Evolutionary conservation across 2,888 invertebrate genomes (phyloP).

Genomic region (Hirudinaria manillensis): DNA sequence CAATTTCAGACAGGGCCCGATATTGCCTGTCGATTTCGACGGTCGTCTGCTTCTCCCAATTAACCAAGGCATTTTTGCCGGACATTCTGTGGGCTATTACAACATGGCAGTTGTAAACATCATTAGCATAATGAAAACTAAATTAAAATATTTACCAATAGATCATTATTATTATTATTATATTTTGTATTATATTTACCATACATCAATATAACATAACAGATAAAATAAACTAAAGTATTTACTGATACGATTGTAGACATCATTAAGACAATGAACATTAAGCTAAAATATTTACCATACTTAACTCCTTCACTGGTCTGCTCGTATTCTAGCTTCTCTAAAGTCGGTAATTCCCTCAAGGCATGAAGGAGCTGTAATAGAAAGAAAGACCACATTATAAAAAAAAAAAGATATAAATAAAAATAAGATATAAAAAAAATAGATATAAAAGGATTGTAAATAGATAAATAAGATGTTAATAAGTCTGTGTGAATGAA

Average conservation of each 20-base stretch:
- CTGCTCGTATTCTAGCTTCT: slow-evolving; percentile 43
- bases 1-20: slow-evolving; percentile 48
- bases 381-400: slow-evolving; percentile 37
- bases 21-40: slow-evolving; percentile 48
- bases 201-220: too few species aligned
- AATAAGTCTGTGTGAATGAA: neutral
- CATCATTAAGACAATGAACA: neutral
- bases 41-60: slow-evolving; percentile 48
- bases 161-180: too few species aligned
- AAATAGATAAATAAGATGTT: too few species aligned
- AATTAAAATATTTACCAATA: slow-evolving; percentile 39
- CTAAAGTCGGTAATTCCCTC: slow-evolving; percentile 41
- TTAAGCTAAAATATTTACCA: slow-evolving; percentile 38
- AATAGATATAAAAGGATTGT: too few species aligned
- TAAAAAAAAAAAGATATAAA: neutral
- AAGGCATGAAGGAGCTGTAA: slow-evolving; percentile 63
- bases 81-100: slow-evolving; percentile 48
- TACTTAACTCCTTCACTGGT: slow-evolving; percentile 41
- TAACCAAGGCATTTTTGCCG: slow-evolving; percentile 44
- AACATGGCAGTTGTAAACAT: neutral
- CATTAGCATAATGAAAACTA: neutral
- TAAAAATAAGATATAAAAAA: too few species aligned
- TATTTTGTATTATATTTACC: too few species aligned
- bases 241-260: neutral
- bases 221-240: too few species aligned